Base-by-base conservation (phyloP, 2,888 invertebrate genomes). In the Ichneumoninae sp. region DNA sequence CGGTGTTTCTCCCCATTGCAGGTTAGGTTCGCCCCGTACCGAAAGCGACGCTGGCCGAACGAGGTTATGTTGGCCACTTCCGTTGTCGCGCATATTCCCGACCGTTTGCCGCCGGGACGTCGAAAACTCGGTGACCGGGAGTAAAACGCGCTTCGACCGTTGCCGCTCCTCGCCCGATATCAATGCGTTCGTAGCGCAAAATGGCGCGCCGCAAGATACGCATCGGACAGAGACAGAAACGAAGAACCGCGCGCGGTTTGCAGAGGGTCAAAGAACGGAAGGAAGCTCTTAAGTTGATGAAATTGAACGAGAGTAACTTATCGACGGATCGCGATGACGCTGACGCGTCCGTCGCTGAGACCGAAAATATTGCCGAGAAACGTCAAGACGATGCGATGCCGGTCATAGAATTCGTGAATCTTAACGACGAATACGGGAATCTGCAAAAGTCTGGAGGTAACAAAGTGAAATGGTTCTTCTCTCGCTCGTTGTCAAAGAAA, bases 151-250 rank as follows among this genome's bases (percentile, higher is more conserved):
- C 13, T 10, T 4, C 19, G 0, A 19, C 19, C 33, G 30, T 13
- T 1, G 5, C 33, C n/a, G 5, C 2, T 52, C n/a, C n/a, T 16
- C 10, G 10, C 30, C 13, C 30, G 30, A 60, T 30, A 16, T 16
- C 6, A 10, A 71, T 71, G 26, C 40, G 33, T 40, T 69, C 44
- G 50, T 52, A 26, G 57, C 44, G 33, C 1, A 74, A 74, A 73
- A 83, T 83, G 83, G 44, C 60, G 44, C 73, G 71, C 52, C 60
- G 65, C 13, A 26, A 33, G 10, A 47, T 22, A 36, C 76, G 66
- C 3, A 77, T 83, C 26, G 73, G 68, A 19, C 30, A n/a, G 4
- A 76, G 50, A 73, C 52, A 36, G 65, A 83, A 77, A 63, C 73
- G 52, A 47, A 73, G 68, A 69, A 44, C 76, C 10, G 30, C 3